Conservation (phyloP, 92 coral and sea anemone species). For the Virgularia gustaviana region DNA sequence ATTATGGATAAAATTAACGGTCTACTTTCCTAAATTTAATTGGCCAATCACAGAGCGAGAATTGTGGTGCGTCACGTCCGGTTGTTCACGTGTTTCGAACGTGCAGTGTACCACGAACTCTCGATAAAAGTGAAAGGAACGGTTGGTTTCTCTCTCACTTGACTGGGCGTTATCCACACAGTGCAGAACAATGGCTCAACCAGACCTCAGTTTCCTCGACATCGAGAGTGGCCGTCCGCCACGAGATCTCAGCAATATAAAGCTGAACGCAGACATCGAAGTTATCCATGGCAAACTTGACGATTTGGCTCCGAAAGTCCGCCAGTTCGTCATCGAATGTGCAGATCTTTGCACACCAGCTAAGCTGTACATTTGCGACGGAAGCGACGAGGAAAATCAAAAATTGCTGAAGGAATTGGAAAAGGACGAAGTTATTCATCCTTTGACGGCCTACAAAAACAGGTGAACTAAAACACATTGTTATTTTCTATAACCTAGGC, state of each 20-base stretch:
- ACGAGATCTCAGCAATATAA: slow-evolving; percentile 26
- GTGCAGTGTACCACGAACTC: too few relatives aligned
- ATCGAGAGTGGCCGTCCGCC: slow-evolving; percentile 23
- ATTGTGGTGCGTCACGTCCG: too few relatives aligned
- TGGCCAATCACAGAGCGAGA: too few relatives aligned
- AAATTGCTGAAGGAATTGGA: slow-evolving; percentile 54
- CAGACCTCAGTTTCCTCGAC: slow-evolving; percentile 27
- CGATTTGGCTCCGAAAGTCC: slow-evolving; percentile 65
- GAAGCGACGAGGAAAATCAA: slow-evolving; percentile 65
- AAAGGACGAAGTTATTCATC: slow-evolving; percentile 55
- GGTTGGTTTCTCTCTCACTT: too few relatives aligned
- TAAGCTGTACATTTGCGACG: slow-evolving; percentile 71
- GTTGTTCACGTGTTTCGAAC: too few relatives aligned
- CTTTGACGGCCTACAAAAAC: slow-evolving; percentile 33
- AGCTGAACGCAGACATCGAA: slow-evolving; percentile 20
- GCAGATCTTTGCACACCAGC: slow-evolving; percentile 70
- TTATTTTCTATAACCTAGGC: not conserved
- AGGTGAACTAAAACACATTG: not conserved
- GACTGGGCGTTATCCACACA: too few relatives aligned
- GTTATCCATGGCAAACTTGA: slow-evolving; percentile 62
- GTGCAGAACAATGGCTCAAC: slow-evolving; percentile 36
- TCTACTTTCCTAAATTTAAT: too few relatives aligned
- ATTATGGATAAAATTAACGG: too few relatives aligned
- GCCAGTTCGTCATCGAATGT: slow-evolving; percentile 62
- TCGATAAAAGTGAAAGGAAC: too few relatives aligned